Evolutionary conservation across 2,797 vertebrate genomes (phyloP).

Genomic region (Hoplostethus mediterraneus): DNA sequence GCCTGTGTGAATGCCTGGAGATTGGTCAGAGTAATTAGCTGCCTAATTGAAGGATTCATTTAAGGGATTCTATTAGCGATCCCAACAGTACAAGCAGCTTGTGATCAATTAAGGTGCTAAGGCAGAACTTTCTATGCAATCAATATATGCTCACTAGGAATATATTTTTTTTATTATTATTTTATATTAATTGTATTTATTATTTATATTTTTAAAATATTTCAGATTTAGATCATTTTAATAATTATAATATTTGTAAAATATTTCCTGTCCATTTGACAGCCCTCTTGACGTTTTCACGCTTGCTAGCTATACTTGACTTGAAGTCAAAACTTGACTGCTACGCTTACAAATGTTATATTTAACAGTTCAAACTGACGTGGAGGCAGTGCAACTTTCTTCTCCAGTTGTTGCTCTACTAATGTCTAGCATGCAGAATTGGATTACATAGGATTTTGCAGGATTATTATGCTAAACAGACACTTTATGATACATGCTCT

Average conservation of each 20-base stretch:
- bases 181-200: too few relatives aligned
- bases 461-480: not conserved
- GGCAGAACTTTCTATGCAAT: not conserved
- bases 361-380: too few relatives aligned
- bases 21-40: slow-evolving; percentile 48
- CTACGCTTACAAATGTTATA: not conserved
- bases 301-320: too few relatives aligned
- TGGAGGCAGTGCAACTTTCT: not conserved
- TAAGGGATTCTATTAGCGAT: slow-evolving; percentile 49
- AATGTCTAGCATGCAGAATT: not conserved
- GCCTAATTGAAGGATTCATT: slow-evolving; percentile 44
- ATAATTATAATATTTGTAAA: too few relatives aligned
- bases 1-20: slow-evolving; percentile 11
- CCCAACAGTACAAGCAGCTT: not conserved
- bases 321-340: too few relatives aligned
- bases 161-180: too few relatives aligned
- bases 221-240: too few relatives aligned
- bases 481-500: not conserved
- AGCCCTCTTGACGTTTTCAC: not conserved
- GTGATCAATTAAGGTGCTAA: too few relatives aligned
- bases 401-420: not conserved
- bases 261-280: not conserved
- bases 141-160: not conserved
- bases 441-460: not conserved
- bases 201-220: too few relatives aligned